Conservation (phyloP, 2,113 vertebrate species). For the Ranitomeya imitator region DNA sequence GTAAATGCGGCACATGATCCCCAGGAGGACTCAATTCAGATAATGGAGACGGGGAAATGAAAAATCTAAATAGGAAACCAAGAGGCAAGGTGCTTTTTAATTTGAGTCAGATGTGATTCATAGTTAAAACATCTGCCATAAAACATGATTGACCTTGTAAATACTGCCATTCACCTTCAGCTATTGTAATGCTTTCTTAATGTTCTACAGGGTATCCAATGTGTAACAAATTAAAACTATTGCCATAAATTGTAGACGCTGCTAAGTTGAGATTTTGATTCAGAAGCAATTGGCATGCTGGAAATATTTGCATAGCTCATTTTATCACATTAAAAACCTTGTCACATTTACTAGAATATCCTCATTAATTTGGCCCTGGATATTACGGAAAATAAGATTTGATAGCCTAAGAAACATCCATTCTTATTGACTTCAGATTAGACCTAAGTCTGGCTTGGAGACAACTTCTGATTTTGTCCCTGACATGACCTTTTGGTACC, state of each 20-base stretch:
- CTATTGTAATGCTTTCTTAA: slow-evolving; percentile 44
- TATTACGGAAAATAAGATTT: background rate
- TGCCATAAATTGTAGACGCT: slow-evolving; percentile 41
- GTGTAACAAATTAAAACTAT: slow-evolving; percentile 49
- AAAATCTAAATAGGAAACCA: slow-evolving; percentile 43
- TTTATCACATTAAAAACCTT: background rate
- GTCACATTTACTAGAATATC: background rate
- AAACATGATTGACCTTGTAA: slow-evolving; percentile 56
- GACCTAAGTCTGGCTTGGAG: background rate
- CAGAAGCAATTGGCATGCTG: slow-evolving; percentile 25
- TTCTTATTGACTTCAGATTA: background rate
- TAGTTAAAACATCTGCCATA: slow-evolving; percentile 52
- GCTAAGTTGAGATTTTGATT: slow-evolving; percentile 25
- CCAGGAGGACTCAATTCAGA: slow-evolving; percentile 39
- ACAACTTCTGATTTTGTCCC: too few species aligned
- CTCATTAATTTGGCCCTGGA: background rate
- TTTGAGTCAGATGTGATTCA: slow-evolving; percentile 52
- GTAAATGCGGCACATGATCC: slow-evolving; percentile 24
- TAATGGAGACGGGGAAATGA: slow-evolving; percentile 48
- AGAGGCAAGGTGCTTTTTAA: slow-evolving; percentile 56
- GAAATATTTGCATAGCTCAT: slow-evolving; percentile 18
- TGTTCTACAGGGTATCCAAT: slow-evolving; percentile 35
- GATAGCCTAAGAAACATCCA: background rate
- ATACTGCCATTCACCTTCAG: slow-evolving; percentile 50
- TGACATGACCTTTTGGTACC: too few species aligned